A percentile compares a stretch with the other conserved stretches of the same genome.
Evolutionary conservation across 2,113 vertebrate species (phyloP).

Genomic region (Neogobius melanostomus): DNA sequence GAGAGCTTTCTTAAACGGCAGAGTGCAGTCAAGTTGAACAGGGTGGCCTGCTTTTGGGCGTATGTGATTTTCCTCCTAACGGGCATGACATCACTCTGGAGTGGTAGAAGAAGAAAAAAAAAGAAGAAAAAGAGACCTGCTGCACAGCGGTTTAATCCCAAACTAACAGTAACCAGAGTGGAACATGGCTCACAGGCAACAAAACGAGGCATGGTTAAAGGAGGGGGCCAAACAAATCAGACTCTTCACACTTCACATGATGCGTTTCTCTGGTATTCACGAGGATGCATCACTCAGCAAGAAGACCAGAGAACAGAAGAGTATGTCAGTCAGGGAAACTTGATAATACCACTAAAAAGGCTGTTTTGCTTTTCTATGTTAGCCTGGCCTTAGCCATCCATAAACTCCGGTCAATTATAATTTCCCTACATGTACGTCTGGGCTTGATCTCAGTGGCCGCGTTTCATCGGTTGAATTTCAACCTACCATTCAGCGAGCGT

Average conservation of each 20-base stretch:
- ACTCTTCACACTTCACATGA: conserved; percentile 68
- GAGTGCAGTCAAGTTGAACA: conserved; percentile 49
- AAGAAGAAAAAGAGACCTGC: conserved; percentile 65
- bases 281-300: conserved; percentile 19
- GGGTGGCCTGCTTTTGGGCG: conserved; percentile 31
- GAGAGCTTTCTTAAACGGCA: conserved; percentile 45
- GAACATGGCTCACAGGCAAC: conserved; percentile 72
- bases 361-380: neutral
- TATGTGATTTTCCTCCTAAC: conserved; percentile 67
- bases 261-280: conserved; percentile 53
- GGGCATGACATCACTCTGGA: conserved; percentile 72
- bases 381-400: too few species aligned
- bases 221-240: conserved; percentile 70
- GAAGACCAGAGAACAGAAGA: conserved; percentile 34
- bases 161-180: conserved; percentile 73
- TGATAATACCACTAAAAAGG: neutral
- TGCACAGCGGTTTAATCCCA: conserved; percentile 60
- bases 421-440: too few species aligned
- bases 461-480: too few species aligned
- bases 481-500: too few species aligned
- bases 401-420: too few species aligned
- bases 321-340: conserved; percentile 30
- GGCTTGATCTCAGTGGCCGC: too few species aligned
- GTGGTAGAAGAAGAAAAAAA: conserved; percentile 63
- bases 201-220: conserved; percentile 71